Percentiles rank a stretch among this genome's conserved stretches.
These are phyloP conservation scores for Antrozous pallidus DNA, from an alignment of 2,797 vertebrate species.

Conservation along the genomic window DNA sequence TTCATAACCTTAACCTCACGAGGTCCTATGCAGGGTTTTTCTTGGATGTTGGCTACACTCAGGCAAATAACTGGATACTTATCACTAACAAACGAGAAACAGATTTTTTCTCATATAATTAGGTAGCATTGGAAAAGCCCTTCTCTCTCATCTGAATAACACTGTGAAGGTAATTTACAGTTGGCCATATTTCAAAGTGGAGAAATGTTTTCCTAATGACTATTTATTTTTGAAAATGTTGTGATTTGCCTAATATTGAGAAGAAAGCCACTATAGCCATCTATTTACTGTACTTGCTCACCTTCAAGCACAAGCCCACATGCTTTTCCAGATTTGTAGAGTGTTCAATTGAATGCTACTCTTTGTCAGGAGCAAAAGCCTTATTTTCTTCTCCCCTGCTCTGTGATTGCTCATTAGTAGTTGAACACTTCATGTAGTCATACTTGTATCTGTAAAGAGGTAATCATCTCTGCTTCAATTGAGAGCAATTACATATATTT, in stretches of 20 bases:
- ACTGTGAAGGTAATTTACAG: not conserved
- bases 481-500: constrained; percentile 48
- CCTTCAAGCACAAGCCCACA: not conserved
- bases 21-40: not conserved
- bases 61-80: not conserved
- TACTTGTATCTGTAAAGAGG: not conserved
- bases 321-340: not conserved
- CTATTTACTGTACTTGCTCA: not conserved
- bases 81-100: not conserved
- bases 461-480: not conserved
- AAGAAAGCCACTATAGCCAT: not conserved
- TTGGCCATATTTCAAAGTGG: not conserved
- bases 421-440: not conserved
- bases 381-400: constrained; percentile 11
- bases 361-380: not conserved
- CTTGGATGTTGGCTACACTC: not conserved
- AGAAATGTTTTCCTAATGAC: not conserved
- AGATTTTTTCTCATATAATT: not conserved
- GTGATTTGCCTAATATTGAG: not conserved
- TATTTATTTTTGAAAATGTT: not conserved
- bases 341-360: not conserved
- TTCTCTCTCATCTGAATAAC: not conserved
- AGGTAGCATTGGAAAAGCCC: not conserved
- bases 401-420: not conserved
- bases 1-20: not conserved